Percentiles rank a stretch among this genome's conserved stretches.
These are phyloP conservation scores for Albula goreensis DNA, from an alignment of 2,113 vertebrate species.

Conservation along the genomic window DNA sequence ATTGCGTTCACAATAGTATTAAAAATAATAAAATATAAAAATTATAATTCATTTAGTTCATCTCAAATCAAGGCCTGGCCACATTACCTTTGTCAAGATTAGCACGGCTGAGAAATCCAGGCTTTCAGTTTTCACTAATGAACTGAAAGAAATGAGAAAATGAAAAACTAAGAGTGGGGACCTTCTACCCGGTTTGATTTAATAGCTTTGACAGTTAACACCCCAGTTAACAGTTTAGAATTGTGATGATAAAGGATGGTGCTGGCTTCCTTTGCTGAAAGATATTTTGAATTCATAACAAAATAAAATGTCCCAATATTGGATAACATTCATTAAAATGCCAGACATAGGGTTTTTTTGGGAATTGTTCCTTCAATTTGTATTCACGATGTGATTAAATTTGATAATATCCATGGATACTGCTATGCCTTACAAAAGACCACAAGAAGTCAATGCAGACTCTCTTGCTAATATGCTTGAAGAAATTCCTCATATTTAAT, in stretches of 20 bases:
- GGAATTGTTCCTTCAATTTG: neutral
- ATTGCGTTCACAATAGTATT: neutral
- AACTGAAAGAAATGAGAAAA: neutral
- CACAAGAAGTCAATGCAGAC: neutral
- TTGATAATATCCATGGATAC: neutral
- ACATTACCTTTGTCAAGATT: neutral
- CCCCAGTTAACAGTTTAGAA: neutral
- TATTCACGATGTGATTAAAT: neutral
- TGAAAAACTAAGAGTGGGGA: neutral
- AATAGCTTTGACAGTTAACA: neutral
- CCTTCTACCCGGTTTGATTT: neutral
- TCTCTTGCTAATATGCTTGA: neutral
- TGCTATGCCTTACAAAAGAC: no score
- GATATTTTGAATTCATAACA: neutral
- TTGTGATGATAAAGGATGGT: neutral
- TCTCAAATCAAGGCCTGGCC: neutral
- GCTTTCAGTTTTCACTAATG: neutral
- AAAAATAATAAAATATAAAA: neutral
- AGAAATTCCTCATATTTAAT: conserved; percentile 3
- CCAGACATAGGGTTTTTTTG: neutral
- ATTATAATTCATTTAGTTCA: neutral
- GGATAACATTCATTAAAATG: neutral
- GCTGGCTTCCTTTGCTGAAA: neutral
- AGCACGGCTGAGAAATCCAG: neutral
- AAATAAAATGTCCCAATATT: neutral